Conservation (phyloP, 2,113 vertebrate species). For the Callionymus lyra region DNA sequence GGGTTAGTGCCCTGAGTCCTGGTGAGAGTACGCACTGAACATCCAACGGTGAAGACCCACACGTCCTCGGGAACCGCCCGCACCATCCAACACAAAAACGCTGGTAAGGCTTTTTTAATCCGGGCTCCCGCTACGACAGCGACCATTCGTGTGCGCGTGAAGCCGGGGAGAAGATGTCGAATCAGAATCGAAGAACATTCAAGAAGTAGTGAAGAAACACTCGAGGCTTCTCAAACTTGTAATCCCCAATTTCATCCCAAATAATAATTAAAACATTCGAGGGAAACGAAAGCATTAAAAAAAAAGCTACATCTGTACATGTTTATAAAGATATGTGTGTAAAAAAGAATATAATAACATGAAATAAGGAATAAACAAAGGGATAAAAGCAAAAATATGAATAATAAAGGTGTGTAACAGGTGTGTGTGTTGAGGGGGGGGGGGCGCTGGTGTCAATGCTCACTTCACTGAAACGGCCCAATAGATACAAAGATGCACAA, state of each 20-base stretch:
- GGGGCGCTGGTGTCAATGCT: constrained; percentile 39
- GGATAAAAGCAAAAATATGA: constrained; percentile 62
- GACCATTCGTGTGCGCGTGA: constrained; percentile 43
- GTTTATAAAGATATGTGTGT: constrained; percentile 65
- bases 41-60: constrained; percentile 4
- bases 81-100: constrained; percentile 30
- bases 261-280: constrained; percentile 38
- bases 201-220: constrained; percentile 26
- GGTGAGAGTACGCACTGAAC: constrained; percentile 18
- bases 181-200: constrained; percentile 29
- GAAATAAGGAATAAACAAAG: constrained; percentile 55
- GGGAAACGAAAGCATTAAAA: constrained; percentile 55
- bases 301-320: constrained; percentile 64
- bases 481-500: constrained; percentile 78
- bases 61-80: constrained; percentile 9
- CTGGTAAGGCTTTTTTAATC: constrained; percentile 61
- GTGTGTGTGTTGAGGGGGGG: background rate
- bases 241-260: constrained; percentile 37
- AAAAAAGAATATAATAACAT: constrained; percentile 65
- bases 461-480: constrained; percentile 76
- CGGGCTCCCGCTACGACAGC: constrained; percentile 50
- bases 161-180: constrained; percentile 27
- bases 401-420: constrained; percentile 62
- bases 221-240: constrained; percentile 17
- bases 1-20: constrained; percentile 41